These are phyloP conservation scores for Tautogolabrus adspersus DNA, from an alignment of 2,113 vertebrate genomes.

Conservation along the genomic window DNA sequence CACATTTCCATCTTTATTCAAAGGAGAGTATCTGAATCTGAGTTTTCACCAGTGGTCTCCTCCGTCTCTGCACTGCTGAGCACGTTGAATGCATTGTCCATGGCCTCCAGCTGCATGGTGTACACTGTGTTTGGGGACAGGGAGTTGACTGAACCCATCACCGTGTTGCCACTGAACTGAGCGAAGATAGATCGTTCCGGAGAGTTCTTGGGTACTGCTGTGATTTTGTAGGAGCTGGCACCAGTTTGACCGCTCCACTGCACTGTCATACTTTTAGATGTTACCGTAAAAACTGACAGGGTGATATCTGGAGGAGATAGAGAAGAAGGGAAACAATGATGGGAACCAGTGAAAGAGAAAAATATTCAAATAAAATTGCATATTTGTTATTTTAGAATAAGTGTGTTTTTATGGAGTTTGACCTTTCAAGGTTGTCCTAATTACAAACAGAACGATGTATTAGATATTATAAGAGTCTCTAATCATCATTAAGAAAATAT, in stretches of 20 bases:
- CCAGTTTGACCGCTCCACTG: constrained; percentile 75
- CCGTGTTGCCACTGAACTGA: constrained; percentile 77
- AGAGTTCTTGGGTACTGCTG: constrained; percentile 77
- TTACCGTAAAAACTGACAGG: constrained; percentile 82
- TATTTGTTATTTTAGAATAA: too few relatives aligned
- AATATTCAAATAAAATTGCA: neutral
- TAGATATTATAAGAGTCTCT: neutral
- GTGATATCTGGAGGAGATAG: constrained; percentile 67
- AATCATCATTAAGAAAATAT: neutral
- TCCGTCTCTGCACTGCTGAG: constrained; percentile 76
- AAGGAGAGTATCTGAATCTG: neutral
- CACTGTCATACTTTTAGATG: constrained; percentile 84
- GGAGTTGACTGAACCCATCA: constrained; percentile 83
- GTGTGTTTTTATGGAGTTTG: too few relatives aligned
- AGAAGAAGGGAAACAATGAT: neutral
- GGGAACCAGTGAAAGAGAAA: neutral
- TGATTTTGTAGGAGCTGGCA: constrained; percentile 85
- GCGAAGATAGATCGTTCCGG: constrained; percentile 62
- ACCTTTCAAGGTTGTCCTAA: too few relatives aligned
- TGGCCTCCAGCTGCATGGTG: constrained; percentile 82
- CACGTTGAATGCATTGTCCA: constrained; percentile 77
- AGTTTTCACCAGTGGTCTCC: constrained; percentile 76
- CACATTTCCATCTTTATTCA: too few relatives aligned
- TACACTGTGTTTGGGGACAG: constrained; percentile 84
- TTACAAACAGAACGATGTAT: too few relatives aligned